Base-by-base conservation (phyloP, 92 coral and sea anemone species). In the Siderastrea siderea region DNA sequence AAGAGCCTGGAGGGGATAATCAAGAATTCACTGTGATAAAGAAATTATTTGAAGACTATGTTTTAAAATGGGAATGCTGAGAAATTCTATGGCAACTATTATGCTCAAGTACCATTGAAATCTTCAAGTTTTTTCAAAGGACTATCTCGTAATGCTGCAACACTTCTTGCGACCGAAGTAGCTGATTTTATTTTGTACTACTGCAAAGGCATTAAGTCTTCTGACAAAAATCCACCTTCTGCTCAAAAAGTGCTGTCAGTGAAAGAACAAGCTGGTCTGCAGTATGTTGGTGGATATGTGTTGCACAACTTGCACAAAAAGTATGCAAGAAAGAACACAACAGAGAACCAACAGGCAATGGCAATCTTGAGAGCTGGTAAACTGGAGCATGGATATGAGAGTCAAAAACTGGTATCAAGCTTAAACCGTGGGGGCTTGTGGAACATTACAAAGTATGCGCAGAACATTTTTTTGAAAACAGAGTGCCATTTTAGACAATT, bases 281-380 rank as follows among this genome's bases (percentile, higher is more conserved):
- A 61, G 16, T 61, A 61, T 61, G 16, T 61, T 15, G 76, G 90
- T 6, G 92, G 92, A 7, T 93, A 93, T 90, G 96, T 87, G 49
- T 65, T 90, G 70, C 91, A 93, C 60, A 90, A 88, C 26, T 66
- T 90, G 5, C 78, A 93, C 83, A 86, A 82, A 68, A 93, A 90
- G 63, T 78, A 69, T 47, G 64, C 50, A 26, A 77, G 65, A 38
- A 54, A n/a, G 19, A 6, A 17, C 10, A 16, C 81, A 77, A n/a
- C 15, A 0, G 92, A 90, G 64, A 91, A 87, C 66, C 94, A 88
- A 43, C 93, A 88, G 70, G 91, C 94, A 59, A 92, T 88, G 94
- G 65, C 89, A 46, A 79, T 94, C 46, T 69, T 91, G 11, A 86
- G 78, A 45, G 90, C 94, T 51, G 77, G 87, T 12, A 88, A 93